phyloP scores from a whole-genome alignment of 2,113 vertebrate genomes.

The Murina feae region DNA sequence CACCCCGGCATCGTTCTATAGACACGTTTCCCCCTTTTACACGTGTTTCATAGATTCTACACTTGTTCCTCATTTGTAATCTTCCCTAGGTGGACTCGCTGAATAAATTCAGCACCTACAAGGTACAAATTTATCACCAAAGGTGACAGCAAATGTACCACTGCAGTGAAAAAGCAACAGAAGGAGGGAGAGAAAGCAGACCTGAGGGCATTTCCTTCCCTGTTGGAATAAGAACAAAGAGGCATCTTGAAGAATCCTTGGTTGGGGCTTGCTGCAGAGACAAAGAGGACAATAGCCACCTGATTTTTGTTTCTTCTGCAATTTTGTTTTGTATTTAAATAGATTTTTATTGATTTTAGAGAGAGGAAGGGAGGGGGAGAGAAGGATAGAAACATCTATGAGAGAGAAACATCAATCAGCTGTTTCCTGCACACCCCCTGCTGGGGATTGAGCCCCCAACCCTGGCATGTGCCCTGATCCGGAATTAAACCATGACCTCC shows the following conservation, averaged over 20 bases:
- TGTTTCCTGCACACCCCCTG: no score
- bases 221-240: neutral
- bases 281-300: neutral
- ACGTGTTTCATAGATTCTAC: neutral
- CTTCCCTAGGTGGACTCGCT: neutral
- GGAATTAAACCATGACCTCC: no score
- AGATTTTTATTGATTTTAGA: no score
- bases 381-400: no score
- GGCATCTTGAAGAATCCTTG: neutral
- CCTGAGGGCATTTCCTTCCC: neutral
- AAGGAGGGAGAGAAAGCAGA: neutral
- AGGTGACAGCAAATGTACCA: neutral
- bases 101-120: conserved; percentile 45
- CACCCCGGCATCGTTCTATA: neutral
- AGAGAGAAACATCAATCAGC: no score
- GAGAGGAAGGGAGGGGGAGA: no score
- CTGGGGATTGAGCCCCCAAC: no score
- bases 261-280: neutral
- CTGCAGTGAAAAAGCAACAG: neutral
- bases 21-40: neutral
- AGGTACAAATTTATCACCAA: neutral
- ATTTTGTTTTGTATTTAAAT: neutral
- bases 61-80: conserved; percentile 41
- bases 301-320: neutral
- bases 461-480: no score